Evolutionary conservation across 2,797 vertebrate species (phyloP), one percentile per base, ranked within the genome.

Genomic region (Ambastaia sidthimunki): DNA sequence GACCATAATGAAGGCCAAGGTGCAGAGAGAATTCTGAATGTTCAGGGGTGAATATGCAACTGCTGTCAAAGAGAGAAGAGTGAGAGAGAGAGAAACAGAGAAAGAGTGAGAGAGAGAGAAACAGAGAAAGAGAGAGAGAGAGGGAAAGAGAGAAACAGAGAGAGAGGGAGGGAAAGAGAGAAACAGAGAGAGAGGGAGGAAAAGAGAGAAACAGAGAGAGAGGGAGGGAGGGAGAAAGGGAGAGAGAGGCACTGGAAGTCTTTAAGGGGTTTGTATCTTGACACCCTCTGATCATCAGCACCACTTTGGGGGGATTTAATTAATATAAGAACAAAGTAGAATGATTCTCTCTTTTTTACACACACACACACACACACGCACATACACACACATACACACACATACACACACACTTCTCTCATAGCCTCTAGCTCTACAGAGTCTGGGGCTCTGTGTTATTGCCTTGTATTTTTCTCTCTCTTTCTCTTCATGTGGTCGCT

Each of bases 261-360:
- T 78, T 65, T 70, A 12, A 48, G 44, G 75, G 62, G 41, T 48
- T 59, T 16, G 69, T 62, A 65, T 72, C 80, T 77, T 60, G 62
- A 72, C 54, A 74, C 63, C 65, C 71, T 52, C 47, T 62, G 70
- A 73, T 74, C 76, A 7, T 52, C 81, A 37, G 59, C 44, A 25
- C 31, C 59, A 74, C 71, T 78, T 31, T 62, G 48, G 48, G 57
- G 78, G 50, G 37, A 73, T 78, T 82, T 82, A 78, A 82, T 82
- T 82, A 82, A 74, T 74, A 57, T 66, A 59, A 80, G 78, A 80
- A 80, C 60, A 73, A 80, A 80, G 78, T 66, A 37, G 0, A 73
- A 66, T 47, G 65, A 60, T 77, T 69, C 47, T 41, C 19, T 74
- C 21, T 41, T n/a, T 6, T 15, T 34, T 59, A 23, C 70, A 25